Evolutionary conservation across 2,113 vertebrate species (phyloP).

Genomic region (Mesocricetus auratus): DNA sequence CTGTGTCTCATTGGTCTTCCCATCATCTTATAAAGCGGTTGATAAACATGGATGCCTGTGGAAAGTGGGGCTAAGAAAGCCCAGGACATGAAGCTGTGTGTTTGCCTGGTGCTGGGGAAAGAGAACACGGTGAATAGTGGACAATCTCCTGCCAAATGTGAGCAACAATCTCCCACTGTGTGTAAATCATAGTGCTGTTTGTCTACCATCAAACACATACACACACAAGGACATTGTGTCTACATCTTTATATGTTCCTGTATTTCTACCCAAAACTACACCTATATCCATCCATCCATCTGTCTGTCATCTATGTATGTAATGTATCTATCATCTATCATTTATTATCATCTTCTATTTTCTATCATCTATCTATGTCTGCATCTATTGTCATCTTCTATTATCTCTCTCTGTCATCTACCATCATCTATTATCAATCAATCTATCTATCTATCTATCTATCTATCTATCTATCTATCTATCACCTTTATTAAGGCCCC

Average conservation of each 20-base stretch:
- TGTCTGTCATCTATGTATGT: background rate
- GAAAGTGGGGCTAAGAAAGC: background rate
- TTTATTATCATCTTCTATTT: background rate
- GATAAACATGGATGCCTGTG: background rate
- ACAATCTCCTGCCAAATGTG: background rate
- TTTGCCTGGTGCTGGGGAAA: background rate
- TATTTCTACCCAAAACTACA: background rate
- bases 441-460: background rate
- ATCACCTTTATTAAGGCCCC: constrained; percentile 10
- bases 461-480: background rate
- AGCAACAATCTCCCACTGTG: background rate
- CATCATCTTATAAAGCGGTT: background rate
- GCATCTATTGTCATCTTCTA: background rate
- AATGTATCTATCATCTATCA: background rate
- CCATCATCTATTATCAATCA: background rate
- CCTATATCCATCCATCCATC: background rate
- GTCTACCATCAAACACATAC: background rate
- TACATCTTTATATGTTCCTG: background rate
- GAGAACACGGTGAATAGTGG: background rate
- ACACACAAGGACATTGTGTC: background rate
- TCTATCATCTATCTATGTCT: background rate
- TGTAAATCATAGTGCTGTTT: background rate
- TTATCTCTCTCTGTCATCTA: background rate
- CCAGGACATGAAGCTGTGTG: background rate
- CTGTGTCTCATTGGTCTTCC: background rate